Conservation (phyloP, 2,888 invertebrate species). For the Argyresthia albistria region DNA sequence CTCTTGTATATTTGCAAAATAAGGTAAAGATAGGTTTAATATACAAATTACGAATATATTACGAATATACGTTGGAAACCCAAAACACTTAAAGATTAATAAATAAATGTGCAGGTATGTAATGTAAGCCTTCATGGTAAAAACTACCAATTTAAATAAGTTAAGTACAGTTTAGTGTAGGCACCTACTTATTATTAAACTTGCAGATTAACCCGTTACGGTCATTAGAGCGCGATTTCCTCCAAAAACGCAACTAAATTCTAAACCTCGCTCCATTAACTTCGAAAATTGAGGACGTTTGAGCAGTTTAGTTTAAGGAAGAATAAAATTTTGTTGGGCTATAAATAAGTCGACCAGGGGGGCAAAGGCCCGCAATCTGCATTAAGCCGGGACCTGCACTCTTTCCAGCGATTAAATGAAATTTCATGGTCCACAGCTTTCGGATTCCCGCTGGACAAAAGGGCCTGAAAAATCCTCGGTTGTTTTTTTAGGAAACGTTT, state of each 20-base stretch:
- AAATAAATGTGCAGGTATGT: too few species aligned
- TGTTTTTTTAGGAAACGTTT: too few species aligned
- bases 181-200: too few species aligned
- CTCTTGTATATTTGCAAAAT: too few species aligned
- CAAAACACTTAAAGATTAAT: too few species aligned
- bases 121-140: too few species aligned
- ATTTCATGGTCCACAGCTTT: constrained; percentile 62
- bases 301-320: constrained; percentile 43
- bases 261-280: constrained; percentile 26
- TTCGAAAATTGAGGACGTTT: constrained; percentile 43
- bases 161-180: too few species aligned
- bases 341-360: constrained; percentile 58
- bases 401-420: constrained; percentile 65
- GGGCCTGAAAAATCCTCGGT: constrained; percentile 20
- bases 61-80: too few species aligned
- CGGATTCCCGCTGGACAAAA: constrained; percentile 57
- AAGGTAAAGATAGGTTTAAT: too few species aligned
- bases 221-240: constrained; percentile 12
- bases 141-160: too few species aligned
- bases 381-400: constrained; percentile 58
- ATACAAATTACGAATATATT: too few species aligned
- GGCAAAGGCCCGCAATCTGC: constrained; percentile 58
- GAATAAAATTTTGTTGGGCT: constrained; percentile 65
- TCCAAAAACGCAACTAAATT: constrained; percentile 21
- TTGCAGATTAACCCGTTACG: background rate